Base-by-base conservation (phyloP, 2,888 invertebrate species). In the Agapostemon virescens region DNA sequence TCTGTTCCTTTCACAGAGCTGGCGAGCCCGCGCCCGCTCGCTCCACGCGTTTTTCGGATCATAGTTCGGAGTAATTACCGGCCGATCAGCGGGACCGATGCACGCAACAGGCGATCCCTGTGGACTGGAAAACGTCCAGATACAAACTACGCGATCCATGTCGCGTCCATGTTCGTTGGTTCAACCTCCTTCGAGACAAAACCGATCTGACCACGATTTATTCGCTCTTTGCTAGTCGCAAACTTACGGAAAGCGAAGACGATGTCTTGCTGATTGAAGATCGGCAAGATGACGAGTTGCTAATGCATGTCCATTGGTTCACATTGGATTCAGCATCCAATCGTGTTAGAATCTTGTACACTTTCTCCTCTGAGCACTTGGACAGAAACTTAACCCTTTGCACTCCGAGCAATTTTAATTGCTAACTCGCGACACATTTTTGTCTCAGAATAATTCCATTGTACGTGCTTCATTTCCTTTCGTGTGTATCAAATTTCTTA, bases 81-180 rank as follows among this genome's bases (percentile, higher is more conserved):
- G 42, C 33, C 42, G 20, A 67, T 67, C 42, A 45, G 20, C 67
- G 67, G 42, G 45, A 36, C 36, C 33, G 33, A 49, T 17, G 23
- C 26, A 66, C 30, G 67, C 67, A 67, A 67, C 67, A 67, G 42
- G 67, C 67, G 42, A 30, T 30, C 30, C 4, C 5, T 13, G 42
- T 30, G 30, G 20, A 11, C n/a, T 36, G 63, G 36, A 36, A 63
- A 36, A n/a, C n/a, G n/a, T 36, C 11, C n/a, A n/a, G 36, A 36
- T 30, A 58, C 30, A 30, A 49, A 20, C n/a, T n/a, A 49, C 0
- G 3, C 49, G 49, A n/a, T n/a, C n/a, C 9, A n/a, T 49, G n/a
- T 55, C 55, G 55, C 5, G 55, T 15, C 0, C 5, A 2, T 26
- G 17, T 26, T 17, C 17, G 17, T 26, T 55, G 17, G 4, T 17